Conservation (phyloP, 2,888 invertebrate genomes). For the Rotaria macrura region DNA sequence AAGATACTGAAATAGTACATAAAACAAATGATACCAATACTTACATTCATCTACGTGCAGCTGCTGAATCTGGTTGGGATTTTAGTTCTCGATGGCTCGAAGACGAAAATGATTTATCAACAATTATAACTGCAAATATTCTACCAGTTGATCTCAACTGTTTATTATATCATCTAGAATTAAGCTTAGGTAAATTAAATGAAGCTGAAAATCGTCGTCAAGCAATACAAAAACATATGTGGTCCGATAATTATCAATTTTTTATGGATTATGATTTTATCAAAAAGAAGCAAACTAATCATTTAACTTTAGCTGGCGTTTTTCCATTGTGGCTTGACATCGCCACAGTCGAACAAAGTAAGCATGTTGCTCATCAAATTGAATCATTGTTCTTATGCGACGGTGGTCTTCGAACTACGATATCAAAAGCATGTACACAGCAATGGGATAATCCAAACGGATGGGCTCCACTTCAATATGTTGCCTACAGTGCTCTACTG, state of each 20-base stretch:
- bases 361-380: not conserved
- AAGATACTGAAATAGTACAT: conserved; percentile 43
- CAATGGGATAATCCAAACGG: conserved; percentile 62
- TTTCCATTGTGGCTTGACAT: conserved; percentile 39
- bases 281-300: conserved; percentile 48
- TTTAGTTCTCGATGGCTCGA: conserved; percentile 72
- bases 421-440: conserved; percentile 42
- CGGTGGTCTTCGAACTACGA: conserved; percentile 43
- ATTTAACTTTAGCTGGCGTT: conserved; percentile 46
- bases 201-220: conserved; percentile 25
- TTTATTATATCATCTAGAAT: conserved; percentile 62
- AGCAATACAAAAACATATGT: conserved; percentile 62
- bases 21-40: conserved; percentile 52
- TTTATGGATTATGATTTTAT: conserved; percentile 70
- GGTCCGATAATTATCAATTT: conserved; percentile 64
- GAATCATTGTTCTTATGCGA: conserved; percentile 34
- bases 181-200: conserved; percentile 52
- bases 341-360: conserved; percentile 27
- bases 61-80: conserved; percentile 90
- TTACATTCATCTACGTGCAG: conserved; percentile 74
- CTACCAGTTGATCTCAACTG: conserved; percentile 73
- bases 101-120: conserved; percentile 58
- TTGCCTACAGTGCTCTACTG: conserved; percentile 66
- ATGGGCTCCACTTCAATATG: conserved; percentile 83
- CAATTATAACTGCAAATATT: conserved; percentile 60